Conservation (phyloP, 2,888 invertebrate genomes). For the Cetonia aurata region DNA sequence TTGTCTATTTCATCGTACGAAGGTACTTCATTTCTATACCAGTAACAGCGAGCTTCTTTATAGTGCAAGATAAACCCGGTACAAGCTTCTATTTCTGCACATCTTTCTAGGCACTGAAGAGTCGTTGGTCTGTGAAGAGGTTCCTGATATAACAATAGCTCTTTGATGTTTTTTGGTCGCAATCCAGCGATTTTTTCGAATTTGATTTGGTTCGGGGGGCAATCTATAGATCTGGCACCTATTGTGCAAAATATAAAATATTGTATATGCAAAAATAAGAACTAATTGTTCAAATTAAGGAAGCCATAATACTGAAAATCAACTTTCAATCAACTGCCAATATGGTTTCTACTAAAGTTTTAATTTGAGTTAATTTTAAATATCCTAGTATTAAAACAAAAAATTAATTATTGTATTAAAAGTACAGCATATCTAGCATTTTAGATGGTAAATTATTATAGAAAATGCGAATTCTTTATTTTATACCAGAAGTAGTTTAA, state of each 20-base stretch:
- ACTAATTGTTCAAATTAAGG: no score
- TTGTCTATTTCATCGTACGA: conserved; percentile 54
- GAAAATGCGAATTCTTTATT: no score
- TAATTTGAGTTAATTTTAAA: no score
- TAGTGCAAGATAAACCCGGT: conserved; percentile 63
- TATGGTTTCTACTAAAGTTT: no score
- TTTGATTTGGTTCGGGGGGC: conserved; percentile 58
- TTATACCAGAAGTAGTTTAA: no score
- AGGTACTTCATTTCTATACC: conserved; percentile 55
- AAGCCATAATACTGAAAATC: no score
- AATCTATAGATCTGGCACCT: conserved; percentile 58
- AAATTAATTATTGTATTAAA: no score
- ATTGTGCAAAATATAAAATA: neutral
- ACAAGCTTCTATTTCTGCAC: conserved; percentile 59
- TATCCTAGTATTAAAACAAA: no score
- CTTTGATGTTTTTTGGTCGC: conserved; percentile 56
- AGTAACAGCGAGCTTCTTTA: conserved; percentile 61
- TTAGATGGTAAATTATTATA: no score
- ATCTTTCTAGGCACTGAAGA: conserved; percentile 61
- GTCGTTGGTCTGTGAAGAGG: conserved; percentile 58
- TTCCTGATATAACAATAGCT: conserved; percentile 55
- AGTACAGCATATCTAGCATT: no score
- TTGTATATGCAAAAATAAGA: neutral
- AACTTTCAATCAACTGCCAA: no score
- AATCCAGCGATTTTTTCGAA: conserved; percentile 65